phyloP scores from a whole-genome alignment of 2,888 invertebrate species.

The Chrysodeixis includens region DNA sequence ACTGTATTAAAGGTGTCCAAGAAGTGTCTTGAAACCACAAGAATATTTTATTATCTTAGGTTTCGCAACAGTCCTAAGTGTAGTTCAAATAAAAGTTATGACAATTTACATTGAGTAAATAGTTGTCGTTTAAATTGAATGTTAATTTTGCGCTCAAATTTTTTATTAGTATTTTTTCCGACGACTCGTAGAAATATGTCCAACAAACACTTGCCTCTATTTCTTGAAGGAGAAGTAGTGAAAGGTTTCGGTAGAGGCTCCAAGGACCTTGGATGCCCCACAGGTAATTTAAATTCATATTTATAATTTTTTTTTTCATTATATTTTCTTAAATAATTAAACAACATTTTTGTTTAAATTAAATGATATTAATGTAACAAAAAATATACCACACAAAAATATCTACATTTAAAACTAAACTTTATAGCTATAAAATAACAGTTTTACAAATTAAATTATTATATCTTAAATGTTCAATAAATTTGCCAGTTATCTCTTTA shows the following conservation, averaged over 20 bases:
- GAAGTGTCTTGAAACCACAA: background rate
- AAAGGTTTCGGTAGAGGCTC: conserved; percentile 99
- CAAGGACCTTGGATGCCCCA: conserved; percentile 97
- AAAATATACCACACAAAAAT: too few species aligned
- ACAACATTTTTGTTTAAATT: too few species aligned
- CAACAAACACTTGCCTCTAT: conserved; percentile 90
- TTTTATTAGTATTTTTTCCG: conserved; percentile 9
- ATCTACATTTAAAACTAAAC: too few species aligned
- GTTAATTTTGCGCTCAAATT: conserved; percentile 23
- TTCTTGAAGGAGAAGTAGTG: conserved; percentile 94
- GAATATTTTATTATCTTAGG: background rate
- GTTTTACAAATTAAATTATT: too few species aligned
- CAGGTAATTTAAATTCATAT: conserved; percentile 89
- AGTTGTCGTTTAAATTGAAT: conserved; percentile 10
- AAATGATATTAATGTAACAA: too few species aligned
- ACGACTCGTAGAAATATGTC: conserved; percentile 64
- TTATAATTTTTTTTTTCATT: too few species aligned
- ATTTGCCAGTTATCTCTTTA: background rate
- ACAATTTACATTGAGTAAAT: background rate
- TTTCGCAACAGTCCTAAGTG: background rate
- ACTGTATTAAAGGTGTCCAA: background rate
- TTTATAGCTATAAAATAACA: too few species aligned
- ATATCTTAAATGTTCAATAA: background rate
- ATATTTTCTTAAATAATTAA: too few species aligned
- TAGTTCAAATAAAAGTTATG: background rate